phyloP scores from a whole-genome alignment of 2,888 invertebrate genomes.

The Microctonus brassicae region DNA sequence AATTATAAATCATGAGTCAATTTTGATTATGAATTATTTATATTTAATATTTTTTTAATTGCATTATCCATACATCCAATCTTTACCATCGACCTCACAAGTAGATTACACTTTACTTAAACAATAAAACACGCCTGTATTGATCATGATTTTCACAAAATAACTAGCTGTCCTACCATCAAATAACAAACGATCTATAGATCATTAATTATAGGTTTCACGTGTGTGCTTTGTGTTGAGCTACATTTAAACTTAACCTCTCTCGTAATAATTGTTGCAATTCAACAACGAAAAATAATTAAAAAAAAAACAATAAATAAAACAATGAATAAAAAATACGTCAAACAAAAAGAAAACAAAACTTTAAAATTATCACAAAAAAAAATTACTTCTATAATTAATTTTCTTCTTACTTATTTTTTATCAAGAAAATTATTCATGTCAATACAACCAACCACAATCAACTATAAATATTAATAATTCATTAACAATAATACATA shows the following conservation, averaged over 20 bases:
- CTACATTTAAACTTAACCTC: not conserved
- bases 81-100: conserved; percentile 34
- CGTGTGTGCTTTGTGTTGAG: not conserved
- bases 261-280: not conserved
- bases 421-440: not conserved
- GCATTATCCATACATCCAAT: conserved; percentile 11
- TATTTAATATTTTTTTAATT: not conserved
- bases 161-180: conserved; percentile 33
- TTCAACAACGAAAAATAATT: conserved; percentile 1
- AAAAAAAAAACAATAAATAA: too few relatives aligned
- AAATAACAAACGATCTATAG: conserved; percentile 37
- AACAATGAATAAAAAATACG: too few relatives aligned
- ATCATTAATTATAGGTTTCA: conserved; percentile 38
- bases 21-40: not conserved
- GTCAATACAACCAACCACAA: not conserved
- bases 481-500: not conserved
- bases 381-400: not conserved
- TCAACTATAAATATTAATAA: not conserved
- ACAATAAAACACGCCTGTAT: conserved; percentile 24
- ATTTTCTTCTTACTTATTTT: not conserved
- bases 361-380: not conserved
- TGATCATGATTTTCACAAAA: conserved; percentile 36
- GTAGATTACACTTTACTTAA: conserved; percentile 35
- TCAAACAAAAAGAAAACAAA: not conserved
- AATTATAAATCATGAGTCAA: too few relatives aligned